These are phyloP conservation scores for Neopipo cinnamomea DNA, from an alignment of 2,113 vertebrate genomes.

Conservation along the genomic window DNA sequence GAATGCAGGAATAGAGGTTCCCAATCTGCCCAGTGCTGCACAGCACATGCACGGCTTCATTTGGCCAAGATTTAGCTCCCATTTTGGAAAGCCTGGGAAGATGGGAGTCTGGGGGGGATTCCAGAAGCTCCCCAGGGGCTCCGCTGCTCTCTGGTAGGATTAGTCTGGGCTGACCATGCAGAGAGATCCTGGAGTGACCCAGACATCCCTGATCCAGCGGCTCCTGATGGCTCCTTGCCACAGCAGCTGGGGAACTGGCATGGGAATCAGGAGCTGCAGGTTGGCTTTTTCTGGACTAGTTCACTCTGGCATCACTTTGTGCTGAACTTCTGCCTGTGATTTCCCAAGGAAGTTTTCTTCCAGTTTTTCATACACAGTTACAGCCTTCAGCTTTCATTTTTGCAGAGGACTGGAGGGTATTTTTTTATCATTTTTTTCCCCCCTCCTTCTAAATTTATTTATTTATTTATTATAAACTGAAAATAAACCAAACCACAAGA, in stretches of 20 bases:
- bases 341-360: not conserved
- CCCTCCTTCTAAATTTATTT: not conserved
- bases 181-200: not conserved
- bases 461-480: not conserved
- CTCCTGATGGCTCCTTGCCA: not conserved
- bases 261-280: not conserved
- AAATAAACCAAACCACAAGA: not conserved
- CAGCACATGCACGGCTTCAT: accelerated
- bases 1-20: not conserved
- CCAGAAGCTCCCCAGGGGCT: not conserved
- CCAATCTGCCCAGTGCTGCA: not conserved
- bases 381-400: not conserved
- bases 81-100: not conserved
- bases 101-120: not conserved
- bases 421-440: not conserved
- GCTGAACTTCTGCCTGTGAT: not conserved
- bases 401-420: not conserved
- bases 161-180: not conserved
- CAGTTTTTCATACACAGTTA: not conserved
- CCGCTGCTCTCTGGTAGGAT: not conserved
- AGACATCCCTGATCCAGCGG: not conserved
- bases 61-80: not conserved
- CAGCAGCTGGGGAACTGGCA: not conserved
- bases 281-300: not conserved
- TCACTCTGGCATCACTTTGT: not conserved